Percentiles rank a stretch among this genome's conserved stretches.
Conservation (phyloP, 2,888 invertebrate species). For the Xylota segnis region DNA sequence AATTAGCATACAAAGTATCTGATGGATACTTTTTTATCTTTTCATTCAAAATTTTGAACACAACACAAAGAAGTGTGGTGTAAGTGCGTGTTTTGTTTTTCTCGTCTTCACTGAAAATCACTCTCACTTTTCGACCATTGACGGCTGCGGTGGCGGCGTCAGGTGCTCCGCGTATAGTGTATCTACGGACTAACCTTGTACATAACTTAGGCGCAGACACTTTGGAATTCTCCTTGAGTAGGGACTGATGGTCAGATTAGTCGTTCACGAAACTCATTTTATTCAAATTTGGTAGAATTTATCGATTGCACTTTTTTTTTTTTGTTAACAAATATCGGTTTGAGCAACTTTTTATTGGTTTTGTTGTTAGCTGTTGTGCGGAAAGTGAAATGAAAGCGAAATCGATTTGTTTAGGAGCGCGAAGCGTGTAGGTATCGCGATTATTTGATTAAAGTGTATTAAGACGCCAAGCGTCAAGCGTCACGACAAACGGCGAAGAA, state of each 20-base stretch:
- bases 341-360: conserved; percentile 22
- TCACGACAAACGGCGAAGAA: conserved; percentile 51
- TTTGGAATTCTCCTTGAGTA: conserved; percentile 57
- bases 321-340: conserved; percentile 28
- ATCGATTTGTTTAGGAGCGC: conserved; percentile 55
- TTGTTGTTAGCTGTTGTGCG: conserved; percentile 8
- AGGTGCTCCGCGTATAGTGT: conserved; percentile 40
- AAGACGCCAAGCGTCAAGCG: conserved; percentile 31
- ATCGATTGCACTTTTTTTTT: conserved; percentile 21
- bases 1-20: conserved; percentile 52
- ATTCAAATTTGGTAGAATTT: conserved; percentile 64
- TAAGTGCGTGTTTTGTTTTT: conserved; percentile 52
- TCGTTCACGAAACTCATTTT: conserved; percentile 62
- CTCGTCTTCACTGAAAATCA: conserved; percentile 60
- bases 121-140: conserved; percentile 73
- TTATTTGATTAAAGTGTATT: conserved; percentile 44
- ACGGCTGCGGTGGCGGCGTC: conserved; percentile 46
- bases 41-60: conserved; percentile 15
- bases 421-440: conserved; percentile 40
- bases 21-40: conserved; percentile 20
- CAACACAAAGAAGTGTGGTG: conserved; percentile 25
- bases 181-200: conserved; percentile 68
- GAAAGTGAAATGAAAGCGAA: conserved; percentile 69
- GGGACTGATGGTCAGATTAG: conserved; percentile 19
- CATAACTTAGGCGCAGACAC: conserved; percentile 65